Base-by-base conservation (phyloP, 2,113 vertebrate species). In the Lepus europaeus region DNA sequence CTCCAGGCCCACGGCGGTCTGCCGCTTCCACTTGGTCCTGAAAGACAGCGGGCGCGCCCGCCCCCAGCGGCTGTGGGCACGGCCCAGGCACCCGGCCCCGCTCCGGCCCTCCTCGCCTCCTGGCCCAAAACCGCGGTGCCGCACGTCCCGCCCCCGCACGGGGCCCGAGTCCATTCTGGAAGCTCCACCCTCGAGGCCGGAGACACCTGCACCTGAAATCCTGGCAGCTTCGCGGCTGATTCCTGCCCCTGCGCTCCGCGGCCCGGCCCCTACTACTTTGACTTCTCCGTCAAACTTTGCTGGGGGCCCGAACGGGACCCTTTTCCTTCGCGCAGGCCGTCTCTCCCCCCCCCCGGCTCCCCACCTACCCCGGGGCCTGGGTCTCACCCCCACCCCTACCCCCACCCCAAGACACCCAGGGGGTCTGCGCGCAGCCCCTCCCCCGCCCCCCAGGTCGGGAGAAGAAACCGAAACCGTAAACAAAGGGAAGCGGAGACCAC, bases 1-100 rank as follows among this genome's bases (percentile, higher is more conserved):
- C 98, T 99, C 99, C 97, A 99, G 97, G 94, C 99, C 99, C 80
- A 99, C 99, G 9, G 99, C 99, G 7, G 99, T 99, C 98, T 99
- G 99, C 96, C 99, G 93, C 97, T 99, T 99, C 99, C 99, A 99
- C 97, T 99, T 99, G 94, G 99, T 99, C 98, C 99, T 99, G 97
- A 8, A 96, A 94, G 56, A 94, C 29, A 93, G 69, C 19, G 14
- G 45, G 68, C 1, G 3, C 29, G 73, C 81, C 19, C 1, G 56
- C 56, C 72, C 69, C 78, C 97, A 9, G 51, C 5, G 14, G 96
- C 96, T 96, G 94, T 92, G 96, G 93, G 85, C 81, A 13, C 2
- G 9, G 70, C 23, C 70, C 31, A 2, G 12, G 23, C 2, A 5
- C 76, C 31, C 17, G 12, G 63, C 29, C 49, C 8, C 6, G 2